Base-by-base conservation (phyloP, 2,888 invertebrate species). In the Camptogramma bilineatum region DNA sequence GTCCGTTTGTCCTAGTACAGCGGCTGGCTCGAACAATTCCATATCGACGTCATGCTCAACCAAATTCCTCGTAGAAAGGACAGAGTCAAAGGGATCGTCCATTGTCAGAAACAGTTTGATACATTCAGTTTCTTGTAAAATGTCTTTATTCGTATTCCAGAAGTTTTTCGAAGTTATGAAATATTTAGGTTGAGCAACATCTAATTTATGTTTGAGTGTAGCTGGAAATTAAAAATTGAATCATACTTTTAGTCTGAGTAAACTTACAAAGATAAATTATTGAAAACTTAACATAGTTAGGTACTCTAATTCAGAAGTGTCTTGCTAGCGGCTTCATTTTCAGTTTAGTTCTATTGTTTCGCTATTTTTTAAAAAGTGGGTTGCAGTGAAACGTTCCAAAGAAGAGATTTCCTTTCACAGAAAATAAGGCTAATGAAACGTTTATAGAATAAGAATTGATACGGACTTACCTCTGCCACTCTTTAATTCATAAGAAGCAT, bases 121-220 rank as follows among this genome's bases (percentile, higher is more conserved):
- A 66, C 77, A 83, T 42, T 83, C 79, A 64, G 80, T 80, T 59
- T 73, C 72, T 68, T 79, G 72, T 44, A 88, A 68, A 53, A 83
- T 70, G n/a, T 84, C 81, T 21, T 73, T 74, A 70, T 85, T 86
- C 19, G 84, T 90, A 44, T 90, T 82, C 66, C 94, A 81, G 16
- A 94, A 94, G 2, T 82, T 72, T 47, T 86, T 83, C 0, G 96
- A 95, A 60, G 94, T 94, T 75, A 96, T 95, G 58, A 96, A 94
- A 52, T 95, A 85, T 78, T 94, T 95, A 34, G 96, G 96, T 72
- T 94, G 94, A 0, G 95, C 95, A 60, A 96, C 88, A 60, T 87
- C 93, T 18, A 96, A 78, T 16, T 95, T 94, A 81, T 96, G 96
- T 75, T 93, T 86, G 1, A 96, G 81, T 81, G 94, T 95, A 68